A percentile compares a stretch with the other conserved stretches of the same genome.
Evolutionary conservation across 2,888 invertebrate species (phyloP).

Genomic region (Byasa hedistus): DNA sequence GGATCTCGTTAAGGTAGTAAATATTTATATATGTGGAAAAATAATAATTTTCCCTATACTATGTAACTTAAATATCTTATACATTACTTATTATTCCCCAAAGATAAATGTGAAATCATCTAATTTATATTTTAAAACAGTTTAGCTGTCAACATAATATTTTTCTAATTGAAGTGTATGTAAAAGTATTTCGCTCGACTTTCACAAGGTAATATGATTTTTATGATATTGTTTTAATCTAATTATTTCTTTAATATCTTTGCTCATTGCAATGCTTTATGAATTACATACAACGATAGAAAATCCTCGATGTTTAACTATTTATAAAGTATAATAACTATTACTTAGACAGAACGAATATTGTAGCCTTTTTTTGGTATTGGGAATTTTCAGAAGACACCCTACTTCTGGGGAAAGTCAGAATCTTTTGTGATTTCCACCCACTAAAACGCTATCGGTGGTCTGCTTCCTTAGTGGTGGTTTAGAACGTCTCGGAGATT

Average conservation of each 20-base stretch:
- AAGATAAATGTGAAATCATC: background rate
- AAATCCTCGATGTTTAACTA: background rate
- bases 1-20: slow-evolving; percentile 25
- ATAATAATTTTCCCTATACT: background rate
- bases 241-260: background rate
- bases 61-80: background rate
- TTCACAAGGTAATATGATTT: too few species aligned
- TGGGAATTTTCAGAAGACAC: too few species aligned
- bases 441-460: too few species aligned
- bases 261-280: background rate
- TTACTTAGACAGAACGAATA: background rate
- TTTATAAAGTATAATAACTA: background rate
- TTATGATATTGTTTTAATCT: background rate
- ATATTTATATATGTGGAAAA: slow-evolving; percentile 18
- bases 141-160: background rate
- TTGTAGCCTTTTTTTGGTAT: background rate
- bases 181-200: too few species aligned
- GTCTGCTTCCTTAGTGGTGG: too few species aligned
- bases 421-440: too few species aligned
- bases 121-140: background rate
- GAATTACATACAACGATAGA: background rate
- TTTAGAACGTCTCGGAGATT: too few species aligned
- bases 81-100: background rate
- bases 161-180: background rate
- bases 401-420: too few species aligned